phyloP scores from a whole-genome alignment of 2,113 vertebrate genomes.

The Prinia subflava region DNA sequence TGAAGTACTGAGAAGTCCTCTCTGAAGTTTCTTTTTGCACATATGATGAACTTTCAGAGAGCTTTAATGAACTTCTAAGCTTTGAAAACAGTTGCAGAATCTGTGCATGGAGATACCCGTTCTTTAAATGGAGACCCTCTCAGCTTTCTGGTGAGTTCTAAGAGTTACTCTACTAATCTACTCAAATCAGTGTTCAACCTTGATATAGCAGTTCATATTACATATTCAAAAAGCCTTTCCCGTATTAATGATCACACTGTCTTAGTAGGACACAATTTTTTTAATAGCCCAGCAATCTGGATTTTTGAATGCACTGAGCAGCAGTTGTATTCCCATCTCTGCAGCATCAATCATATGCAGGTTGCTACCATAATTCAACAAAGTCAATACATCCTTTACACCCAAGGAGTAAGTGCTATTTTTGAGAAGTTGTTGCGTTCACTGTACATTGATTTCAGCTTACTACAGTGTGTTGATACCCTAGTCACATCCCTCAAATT shows the following conservation, averaged over 20 bases:
- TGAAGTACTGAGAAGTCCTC: background rate
- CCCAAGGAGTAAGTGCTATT: background rate
- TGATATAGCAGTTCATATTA: background rate
- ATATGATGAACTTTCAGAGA: background rate
- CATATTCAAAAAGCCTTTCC: background rate
- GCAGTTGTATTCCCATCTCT: background rate
- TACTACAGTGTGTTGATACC: background rate
- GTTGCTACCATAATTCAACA: background rate
- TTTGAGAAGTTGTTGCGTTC: background rate
- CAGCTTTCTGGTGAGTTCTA: background rate
- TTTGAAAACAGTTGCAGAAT: background rate
- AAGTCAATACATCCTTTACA: background rate
- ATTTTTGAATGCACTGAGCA: background rate
- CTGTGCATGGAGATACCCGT: background rate
- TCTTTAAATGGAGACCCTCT: background rate
- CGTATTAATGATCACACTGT: background rate
- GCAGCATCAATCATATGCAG: background rate
- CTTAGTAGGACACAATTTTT: background rate
- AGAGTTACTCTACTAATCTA: background rate
- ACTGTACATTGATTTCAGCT: background rate
- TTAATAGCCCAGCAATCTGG: background rate
- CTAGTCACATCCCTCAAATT: constrained; percentile 29
- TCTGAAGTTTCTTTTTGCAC: background rate
- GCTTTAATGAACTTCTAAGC: background rate
- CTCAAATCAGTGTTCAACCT: background rate